phyloP scores from a whole-genome alignment of 2,797 vertebrate genomes.

The Ctenosaura bakeri region DNA sequence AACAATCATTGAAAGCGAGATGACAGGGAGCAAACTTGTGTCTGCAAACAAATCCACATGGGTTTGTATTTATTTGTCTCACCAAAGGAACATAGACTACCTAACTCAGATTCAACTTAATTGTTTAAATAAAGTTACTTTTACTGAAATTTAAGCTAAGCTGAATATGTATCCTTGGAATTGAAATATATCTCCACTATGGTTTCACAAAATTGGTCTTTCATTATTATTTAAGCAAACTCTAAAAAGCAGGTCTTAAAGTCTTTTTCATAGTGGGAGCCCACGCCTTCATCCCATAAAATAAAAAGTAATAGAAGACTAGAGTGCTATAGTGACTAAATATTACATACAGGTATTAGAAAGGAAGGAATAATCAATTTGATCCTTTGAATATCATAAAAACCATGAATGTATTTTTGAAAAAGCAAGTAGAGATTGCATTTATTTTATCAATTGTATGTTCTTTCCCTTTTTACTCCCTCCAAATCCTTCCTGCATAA shows the following conservation, averaged over 20 bases:
- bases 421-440: not conserved
- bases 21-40: rapidly evolving
- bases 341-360: not conserved
- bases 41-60: not conserved
- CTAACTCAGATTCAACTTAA: not conserved
- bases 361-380: not conserved
- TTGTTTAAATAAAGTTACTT: not conserved
- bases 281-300: not conserved
- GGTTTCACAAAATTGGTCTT: conserved; percentile 8
- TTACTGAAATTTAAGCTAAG: conserved; percentile 5
- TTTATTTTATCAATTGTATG: not conserved
- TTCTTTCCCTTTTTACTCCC: not conserved
- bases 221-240: conserved; percentile 11
- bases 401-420: not conserved
- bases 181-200: not conserved
- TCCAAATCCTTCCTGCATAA: not conserved
- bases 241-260: conserved; percentile 6
- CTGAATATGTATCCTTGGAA: not conserved
- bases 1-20: not conserved
- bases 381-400: not conserved
- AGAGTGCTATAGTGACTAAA: conserved; percentile 21
- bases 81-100: not conserved
- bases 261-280: not conserved
- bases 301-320: not conserved
- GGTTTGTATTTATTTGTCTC: not conserved